Conservation (phyloP, 2,888 invertebrate genomes). For the Taenaris catops region DNA sequence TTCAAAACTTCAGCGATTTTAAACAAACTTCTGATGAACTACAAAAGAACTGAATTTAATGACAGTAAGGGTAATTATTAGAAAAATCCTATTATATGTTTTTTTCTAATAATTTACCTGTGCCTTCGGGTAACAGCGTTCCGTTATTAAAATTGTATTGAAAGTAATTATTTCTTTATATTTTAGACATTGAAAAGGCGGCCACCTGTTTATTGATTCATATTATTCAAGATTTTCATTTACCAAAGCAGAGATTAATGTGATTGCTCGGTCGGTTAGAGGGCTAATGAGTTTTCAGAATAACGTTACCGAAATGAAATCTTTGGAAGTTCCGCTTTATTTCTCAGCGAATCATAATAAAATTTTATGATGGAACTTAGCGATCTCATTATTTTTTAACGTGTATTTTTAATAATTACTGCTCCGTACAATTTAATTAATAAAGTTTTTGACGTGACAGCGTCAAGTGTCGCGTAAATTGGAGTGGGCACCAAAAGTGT, state of each 20-base stretch:
- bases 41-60: no score
- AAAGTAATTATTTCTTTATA: no score
- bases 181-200: no score
- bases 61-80: no score
- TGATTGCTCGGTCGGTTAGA: slow-evolving; percentile 46
- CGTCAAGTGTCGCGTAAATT: neutral
- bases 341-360: slow-evolving; percentile 26
- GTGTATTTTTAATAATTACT: slow-evolving; percentile 5
- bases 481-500: neutral
- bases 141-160: no score
- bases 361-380: slow-evolving; percentile 31
- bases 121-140: no score
- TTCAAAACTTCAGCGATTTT: no score
- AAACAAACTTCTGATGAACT: no score
- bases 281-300: slow-evolving; percentile 71
- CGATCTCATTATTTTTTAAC: slow-evolving; percentile 40
- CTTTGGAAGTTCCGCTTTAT: slow-evolving; percentile 48
- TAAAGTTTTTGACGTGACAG: neutral
- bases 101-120: no score
- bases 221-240: slow-evolving; percentile 71
- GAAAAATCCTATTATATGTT: no score
- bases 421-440: neutral
- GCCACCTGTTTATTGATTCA: slow-evolving; percentile 44
- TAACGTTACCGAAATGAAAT: slow-evolving; percentile 60
- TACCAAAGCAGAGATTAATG: slow-evolving; percentile 64